Evolutionary conservation across 2,888 invertebrate species (phyloP), one percentile per base, ranked within the genome.

Genomic region (Diloba caeruleocephala): DNA sequence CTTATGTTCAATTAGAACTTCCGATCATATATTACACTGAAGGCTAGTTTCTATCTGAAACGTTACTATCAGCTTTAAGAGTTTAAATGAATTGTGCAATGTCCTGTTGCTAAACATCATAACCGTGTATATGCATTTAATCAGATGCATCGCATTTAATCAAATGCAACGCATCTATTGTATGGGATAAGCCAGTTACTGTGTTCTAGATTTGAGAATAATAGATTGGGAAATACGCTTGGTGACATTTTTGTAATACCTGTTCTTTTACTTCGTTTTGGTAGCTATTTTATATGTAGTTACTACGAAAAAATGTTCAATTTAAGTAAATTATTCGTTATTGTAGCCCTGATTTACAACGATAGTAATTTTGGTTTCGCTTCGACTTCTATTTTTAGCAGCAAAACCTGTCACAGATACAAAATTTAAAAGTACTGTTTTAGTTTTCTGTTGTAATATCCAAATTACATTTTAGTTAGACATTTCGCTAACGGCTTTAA

Each of bases 141-240:
- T 66, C 45, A 39, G 63, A 60, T 71, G 63, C 39, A 71, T 60
- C 63, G 28, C n/a, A n/a, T n/a, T n/a, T n/a, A n/a, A 52, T 66
- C 45, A 39, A 60, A 60, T 71, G 63, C 39, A 71, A 58, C 63
- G 28, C 52, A 36, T 53, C 62, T 60, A 63, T 66, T 61, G 58
- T 66, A 37, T 68, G 26, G 36, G 48, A 41, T 48, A 28, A 59
- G 28, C 55, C 54, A 49, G 49, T 39, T 63, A 53, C 29, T 39
- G 44, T 54, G 52, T 56, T 42, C 55, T 36, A 66, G 37, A 69
- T 69, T 5, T 37, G 29, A 48, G 55, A 60, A 72, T 72, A 56
- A 59, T 63, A 25, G 43, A 41, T 69, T 64, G 32, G 36, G 64
- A 31, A 53, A 64, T 53, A 50, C 5, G 9, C 23, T 21, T 14